Evolutionary conservation across 2,113 vertebrate species (phyloP).

Genomic region (Percopsis transmontana): DNA sequence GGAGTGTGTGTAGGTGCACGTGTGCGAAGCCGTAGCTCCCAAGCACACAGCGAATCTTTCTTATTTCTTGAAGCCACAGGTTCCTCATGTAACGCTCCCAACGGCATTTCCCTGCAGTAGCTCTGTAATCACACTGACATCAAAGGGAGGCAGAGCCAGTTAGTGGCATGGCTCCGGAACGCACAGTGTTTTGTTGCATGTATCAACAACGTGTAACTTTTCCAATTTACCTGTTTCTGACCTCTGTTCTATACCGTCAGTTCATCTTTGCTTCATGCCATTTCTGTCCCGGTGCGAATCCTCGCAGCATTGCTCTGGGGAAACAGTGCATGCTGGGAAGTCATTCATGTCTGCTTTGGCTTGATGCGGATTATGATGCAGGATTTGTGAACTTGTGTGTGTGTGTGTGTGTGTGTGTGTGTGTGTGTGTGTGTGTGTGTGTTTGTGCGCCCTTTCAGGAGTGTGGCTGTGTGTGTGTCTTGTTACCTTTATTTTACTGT

Average conservation of each 20-base stretch:
- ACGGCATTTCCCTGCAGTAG: slow-evolving; percentile 29
- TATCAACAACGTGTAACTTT: slow-evolving; percentile 32
- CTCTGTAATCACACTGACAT: slow-evolving; percentile 54
- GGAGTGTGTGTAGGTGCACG: background rate
- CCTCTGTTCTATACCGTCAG: slow-evolving; percentile 25
- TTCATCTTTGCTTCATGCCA: slow-evolving; percentile 15
- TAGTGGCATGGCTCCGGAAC: slow-evolving; percentile 49
- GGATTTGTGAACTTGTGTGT: slow-evolving; percentile 9
- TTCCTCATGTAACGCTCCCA: slow-evolving; percentile 25
- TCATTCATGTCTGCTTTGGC: slow-evolving; percentile 28
- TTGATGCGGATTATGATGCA: slow-evolving; percentile 20
- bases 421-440: slow-evolving; percentile 12
- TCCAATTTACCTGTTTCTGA: slow-evolving; percentile 53
- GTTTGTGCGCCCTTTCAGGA: background rate
- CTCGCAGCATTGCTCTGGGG: background rate
- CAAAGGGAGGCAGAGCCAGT: slow-evolving; percentile 56
- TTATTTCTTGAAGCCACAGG: slow-evolving; percentile 51
- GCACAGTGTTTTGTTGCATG: slow-evolving; percentile 37
- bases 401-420: slow-evolving; percentile 3
- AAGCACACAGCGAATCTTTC: slow-evolving; percentile 3
- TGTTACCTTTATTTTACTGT: background rate
- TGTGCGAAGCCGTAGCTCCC: background rate
- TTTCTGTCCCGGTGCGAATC: slow-evolving; percentile 19
- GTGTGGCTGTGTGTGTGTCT: slow-evolving; percentile 6
- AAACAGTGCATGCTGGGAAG: slow-evolving; percentile 6